Conservation (phyloP, 2,797 vertebrate genomes). For the Knipowitschia caucasica region DNA sequence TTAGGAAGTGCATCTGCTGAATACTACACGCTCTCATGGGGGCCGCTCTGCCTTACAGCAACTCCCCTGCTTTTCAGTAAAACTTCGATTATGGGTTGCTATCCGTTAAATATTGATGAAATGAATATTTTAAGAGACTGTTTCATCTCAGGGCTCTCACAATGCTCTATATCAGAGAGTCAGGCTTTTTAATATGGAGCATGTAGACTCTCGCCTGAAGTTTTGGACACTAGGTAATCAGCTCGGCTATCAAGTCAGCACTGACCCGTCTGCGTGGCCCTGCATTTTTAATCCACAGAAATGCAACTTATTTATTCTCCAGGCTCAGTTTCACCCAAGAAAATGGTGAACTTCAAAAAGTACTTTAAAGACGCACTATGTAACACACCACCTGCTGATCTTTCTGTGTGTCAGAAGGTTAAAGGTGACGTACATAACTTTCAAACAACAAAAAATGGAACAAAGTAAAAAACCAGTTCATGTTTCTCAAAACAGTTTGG, state of each 20-base stretch:
- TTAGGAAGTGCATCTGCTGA: constrained; percentile 41
- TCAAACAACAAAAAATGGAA: too few species aligned
- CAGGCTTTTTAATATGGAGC: constrained; percentile 58
- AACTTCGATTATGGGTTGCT: constrained; percentile 53
- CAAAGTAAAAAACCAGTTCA: too few species aligned
- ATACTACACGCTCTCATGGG: constrained; percentile 43
- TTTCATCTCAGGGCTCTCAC: constrained; percentile 64
- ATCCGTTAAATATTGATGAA: constrained; percentile 66
- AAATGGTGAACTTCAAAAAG: constrained; percentile 5
- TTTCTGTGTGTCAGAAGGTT: background rate
- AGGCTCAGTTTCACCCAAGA: background rate
- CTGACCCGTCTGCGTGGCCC: constrained; percentile 45
- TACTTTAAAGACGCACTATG: background rate
- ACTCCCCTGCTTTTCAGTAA: constrained; percentile 47
- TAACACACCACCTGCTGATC: background rate
- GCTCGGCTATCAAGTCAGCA: constrained; percentile 40
- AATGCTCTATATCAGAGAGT: constrained; percentile 44
- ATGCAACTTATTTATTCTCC: constrained; percentile 24
- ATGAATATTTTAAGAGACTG: constrained; percentile 66
- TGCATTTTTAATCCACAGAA: constrained; percentile 37
- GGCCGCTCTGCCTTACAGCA: constrained; percentile 51
- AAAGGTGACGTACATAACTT: too few species aligned
- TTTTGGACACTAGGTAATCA: constrained; percentile 52
- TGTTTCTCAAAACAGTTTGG: too few species aligned
- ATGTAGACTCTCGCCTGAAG: constrained; percentile 32